These are phyloP conservation scores for Wasmannia auropunctata DNA, from an alignment of 1,140 invertebrate genomes.

Conservation along the genomic window DNA sequence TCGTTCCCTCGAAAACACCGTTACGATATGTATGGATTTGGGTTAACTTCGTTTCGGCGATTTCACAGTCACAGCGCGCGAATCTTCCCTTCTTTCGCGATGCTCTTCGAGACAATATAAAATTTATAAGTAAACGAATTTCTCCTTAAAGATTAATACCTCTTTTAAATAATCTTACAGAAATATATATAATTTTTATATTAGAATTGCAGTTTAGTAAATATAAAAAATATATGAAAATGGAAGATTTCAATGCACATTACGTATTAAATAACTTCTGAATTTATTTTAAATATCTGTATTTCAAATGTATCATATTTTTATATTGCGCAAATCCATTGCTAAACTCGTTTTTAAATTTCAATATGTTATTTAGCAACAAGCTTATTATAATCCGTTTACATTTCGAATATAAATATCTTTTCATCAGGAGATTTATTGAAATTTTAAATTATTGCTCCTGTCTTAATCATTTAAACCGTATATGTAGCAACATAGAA, in stretches of 20 bases:
- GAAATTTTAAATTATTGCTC: neutral
- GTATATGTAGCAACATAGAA: neutral
- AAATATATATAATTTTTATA: neutral
- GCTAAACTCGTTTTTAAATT: neutral
- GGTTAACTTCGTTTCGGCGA: constrained; percentile 42
- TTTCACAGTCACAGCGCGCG: neutral
- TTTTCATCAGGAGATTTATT: neutral
- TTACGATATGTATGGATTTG: constrained; percentile 53
- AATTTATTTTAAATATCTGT: neutral
- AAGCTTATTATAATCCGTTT: neutral
- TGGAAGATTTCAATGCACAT: neutral
- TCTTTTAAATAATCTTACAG: neutral
- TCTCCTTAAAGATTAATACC: neutral
- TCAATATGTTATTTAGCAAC: neutral
- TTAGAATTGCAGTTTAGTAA: neutral
- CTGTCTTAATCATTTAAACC: neutral
- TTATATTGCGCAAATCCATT: neutral
- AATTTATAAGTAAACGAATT: neutral
- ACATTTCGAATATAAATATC: neutral
- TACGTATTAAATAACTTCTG: neutral
- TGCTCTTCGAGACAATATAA: neutral
- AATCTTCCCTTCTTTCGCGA: neutral
- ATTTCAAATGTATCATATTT: neutral
- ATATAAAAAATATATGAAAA: neutral
- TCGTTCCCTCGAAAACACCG: constrained; percentile 54